Conservation (phyloP, 2,888 invertebrate species). For the Steromphala cineraria region DNA sequence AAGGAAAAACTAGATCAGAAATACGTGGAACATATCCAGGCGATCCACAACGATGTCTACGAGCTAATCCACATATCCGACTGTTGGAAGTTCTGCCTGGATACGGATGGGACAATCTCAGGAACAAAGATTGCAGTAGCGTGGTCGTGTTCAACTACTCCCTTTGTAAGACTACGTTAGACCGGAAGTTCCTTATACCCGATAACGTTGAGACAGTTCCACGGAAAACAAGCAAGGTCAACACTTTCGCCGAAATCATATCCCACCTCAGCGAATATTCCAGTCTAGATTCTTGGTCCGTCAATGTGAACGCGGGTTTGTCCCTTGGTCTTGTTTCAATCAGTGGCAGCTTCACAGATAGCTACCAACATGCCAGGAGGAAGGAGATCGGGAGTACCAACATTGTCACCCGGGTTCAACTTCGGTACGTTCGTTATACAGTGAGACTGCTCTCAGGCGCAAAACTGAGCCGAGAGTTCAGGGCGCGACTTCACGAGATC, state of each 20-base stretch:
- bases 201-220: conserved; percentile 56
- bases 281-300: conserved; percentile 43
- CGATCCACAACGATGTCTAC: too few relatives aligned
- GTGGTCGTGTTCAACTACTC: conserved; percentile 55
- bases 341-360: conserved; percentile 57
- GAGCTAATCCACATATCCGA: too few relatives aligned
- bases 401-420: conserved; percentile 39
- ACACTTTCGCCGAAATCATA: conserved; percentile 53
- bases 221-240: conserved; percentile 52
- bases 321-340: conserved; percentile 38
- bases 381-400: conserved; percentile 49
- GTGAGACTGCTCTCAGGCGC: conserved; percentile 50
- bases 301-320: conserved; percentile 55
- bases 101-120: conserved; percentile 67
- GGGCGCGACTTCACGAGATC: conserved; percentile 54
- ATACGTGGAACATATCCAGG: too few relatives aligned
- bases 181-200: conserved; percentile 61
- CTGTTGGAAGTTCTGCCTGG: conserved; percentile 62
- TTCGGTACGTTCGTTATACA: conserved; percentile 46
- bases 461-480: conserved; percentile 45
- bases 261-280: conserved; percentile 46
- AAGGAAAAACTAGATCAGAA: too few relatives aligned
- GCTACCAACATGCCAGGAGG: conserved; percentile 44
- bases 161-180: conserved; percentile 57
- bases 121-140: conserved; percentile 55